Evolutionary conservation across 1,140 invertebrate genomes (phyloP).

Genomic region (Drosophila sproati): DNA sequence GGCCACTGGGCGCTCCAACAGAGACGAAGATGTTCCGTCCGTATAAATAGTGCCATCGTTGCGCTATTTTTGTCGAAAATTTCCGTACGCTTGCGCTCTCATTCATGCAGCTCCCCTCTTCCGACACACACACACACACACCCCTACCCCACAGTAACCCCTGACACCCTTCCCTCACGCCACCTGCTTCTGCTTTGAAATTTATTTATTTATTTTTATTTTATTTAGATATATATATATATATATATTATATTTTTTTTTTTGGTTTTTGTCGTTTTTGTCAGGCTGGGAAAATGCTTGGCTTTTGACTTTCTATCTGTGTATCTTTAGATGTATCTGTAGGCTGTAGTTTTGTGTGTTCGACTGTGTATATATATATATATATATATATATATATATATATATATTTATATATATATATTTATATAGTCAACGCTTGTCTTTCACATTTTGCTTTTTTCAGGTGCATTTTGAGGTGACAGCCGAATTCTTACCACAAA

Average conservation of each 20-base stretch:
- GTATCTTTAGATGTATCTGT: slow-evolving; percentile 4
- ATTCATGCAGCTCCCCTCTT: slow-evolving; percentile 59
- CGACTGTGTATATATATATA: slow-evolving; percentile 24
- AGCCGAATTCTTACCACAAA: slow-evolving; percentile 71
- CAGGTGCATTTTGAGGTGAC: slow-evolving; percentile 82
- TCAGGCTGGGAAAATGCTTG: slow-evolving; percentile 32
- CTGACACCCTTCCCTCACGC: neutral
- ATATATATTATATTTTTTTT: slow-evolving; percentile 6
- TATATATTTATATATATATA: slow-evolving; percentile 30
- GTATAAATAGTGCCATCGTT: slow-evolving; percentile 76
- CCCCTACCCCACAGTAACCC: neutral
- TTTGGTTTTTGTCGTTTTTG: slow-evolving; percentile 21
- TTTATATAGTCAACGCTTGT: slow-evolving; percentile 28
- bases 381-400: slow-evolving; percentile 36
- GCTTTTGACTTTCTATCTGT: slow-evolving; percentile 12
- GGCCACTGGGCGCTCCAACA: slow-evolving; percentile 55
- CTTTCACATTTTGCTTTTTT: slow-evolving; percentile 34
- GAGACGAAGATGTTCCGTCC: slow-evolving; percentile 39
- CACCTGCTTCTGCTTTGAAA: slow-evolving; percentile 55
- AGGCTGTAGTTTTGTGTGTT: slow-evolving; percentile 4
- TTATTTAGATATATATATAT: slow-evolving; percentile 40
- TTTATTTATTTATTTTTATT: slow-evolving; percentile 68
- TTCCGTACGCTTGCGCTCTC: slow-evolving; percentile 78
- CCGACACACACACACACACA: neutral
- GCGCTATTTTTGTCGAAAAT: slow-evolving; percentile 78